Evolutionary conservation across 2,888 invertebrate genomes (phyloP).

Genomic region (Trissolcus japonicus): DNA sequence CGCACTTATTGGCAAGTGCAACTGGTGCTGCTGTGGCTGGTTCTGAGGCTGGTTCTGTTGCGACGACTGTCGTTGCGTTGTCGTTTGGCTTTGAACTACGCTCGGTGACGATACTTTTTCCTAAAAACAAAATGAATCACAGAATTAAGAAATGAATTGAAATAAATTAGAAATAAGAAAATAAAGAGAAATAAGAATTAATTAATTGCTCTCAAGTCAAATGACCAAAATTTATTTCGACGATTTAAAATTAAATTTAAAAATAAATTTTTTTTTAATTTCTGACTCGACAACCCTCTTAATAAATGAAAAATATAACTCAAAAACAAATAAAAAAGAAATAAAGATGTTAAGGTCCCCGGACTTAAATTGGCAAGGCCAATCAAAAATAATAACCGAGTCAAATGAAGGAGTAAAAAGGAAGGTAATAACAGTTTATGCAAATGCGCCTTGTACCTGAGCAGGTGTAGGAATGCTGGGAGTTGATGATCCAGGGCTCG

Average conservation of each 20-base stretch:
- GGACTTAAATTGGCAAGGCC: too few species aligned
- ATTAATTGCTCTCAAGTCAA: too few species aligned
- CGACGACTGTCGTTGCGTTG: constrained; percentile 9
- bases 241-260: too few species aligned
- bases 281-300: too few species aligned
- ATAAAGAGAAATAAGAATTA: too few species aligned
- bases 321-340: too few species aligned
- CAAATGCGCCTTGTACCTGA: constrained; percentile 64
- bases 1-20: constrained; percentile 73
- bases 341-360: too few species aligned
- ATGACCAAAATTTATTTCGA: too few species aligned
- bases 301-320: too few species aligned
- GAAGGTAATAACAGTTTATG: constrained; percentile 8
- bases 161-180: too few species aligned
- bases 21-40: constrained; percentile 65
- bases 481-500: constrained; percentile 70
- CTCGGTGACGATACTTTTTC: constrained; percentile 62
- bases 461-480: constrained; percentile 73
- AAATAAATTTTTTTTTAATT: too few species aligned
- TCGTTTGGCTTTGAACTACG: constrained; percentile 25
- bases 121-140: constrained; percentile 52
- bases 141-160: background rate
- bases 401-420: constrained; percentile 2
- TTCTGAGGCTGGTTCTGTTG: constrained; percentile 45
- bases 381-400: background rate